Base-by-base conservation (phyloP, 2,888 invertebrate species). In the Epinotia demarniana region DNA sequence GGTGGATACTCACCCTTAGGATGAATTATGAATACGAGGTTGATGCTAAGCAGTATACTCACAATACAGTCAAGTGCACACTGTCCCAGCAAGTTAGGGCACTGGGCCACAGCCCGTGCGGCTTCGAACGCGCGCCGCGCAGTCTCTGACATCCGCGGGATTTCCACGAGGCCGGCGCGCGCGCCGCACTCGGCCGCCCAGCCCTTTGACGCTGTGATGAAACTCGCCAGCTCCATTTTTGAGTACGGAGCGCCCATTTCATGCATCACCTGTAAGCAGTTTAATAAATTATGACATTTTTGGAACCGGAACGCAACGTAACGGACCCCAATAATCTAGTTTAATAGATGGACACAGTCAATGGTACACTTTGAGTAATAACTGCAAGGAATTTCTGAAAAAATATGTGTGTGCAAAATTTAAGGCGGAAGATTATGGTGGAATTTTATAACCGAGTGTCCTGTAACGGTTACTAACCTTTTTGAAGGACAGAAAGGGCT, bases 191-290 rank as follows among this genome's bases (percentile, higher is more conserved):
- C 99, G 71, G 96, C 97, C 95, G 97, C 96, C 90, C 96, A 98
- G 66, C 97, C 99, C 95, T 99, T 99, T 0, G 99, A 99, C 70
- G 97, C 96, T 3, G 99, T 98, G 96, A 98, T 96, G 92, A 99
- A 99, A 79, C 98, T 98, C 3, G 97, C 98, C 81, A 99, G 92
- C 90, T 99, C 98, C 96, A 98, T 96, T 60, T 94, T 87, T 77
- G 90, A 93, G 90, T 98, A 99, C 0, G 98, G 98, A 12, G 95
- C 94, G 0, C 99, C 99, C 97, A 99, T 96, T 89, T 98, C 98
- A 39, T 89, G 95, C 90, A 99, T 90, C 1, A 99, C 97, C 95
- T 95, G 76, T 6, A 53, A 18, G 27, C 0, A 13, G 2, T 33
- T 33, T 33, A 5, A 8, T 6, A 33, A 33, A 33, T 6, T 33